Base-by-base conservation (phyloP, 2,888 invertebrate species). In the Stenurella melanura region DNA sequence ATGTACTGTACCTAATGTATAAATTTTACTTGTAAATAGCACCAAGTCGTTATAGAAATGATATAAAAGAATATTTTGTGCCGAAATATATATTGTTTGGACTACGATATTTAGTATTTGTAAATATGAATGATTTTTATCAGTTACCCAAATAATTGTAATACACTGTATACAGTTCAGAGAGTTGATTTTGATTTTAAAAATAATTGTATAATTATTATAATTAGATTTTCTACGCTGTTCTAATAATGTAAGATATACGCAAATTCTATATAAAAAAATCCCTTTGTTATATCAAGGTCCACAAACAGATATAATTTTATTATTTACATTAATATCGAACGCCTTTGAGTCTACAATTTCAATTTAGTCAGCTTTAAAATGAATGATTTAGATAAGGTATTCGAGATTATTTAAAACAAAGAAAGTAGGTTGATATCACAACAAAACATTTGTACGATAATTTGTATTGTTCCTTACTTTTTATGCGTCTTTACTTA, bases 141-240 rank as follows among this genome's bases (percentile, higher is more conserved):
- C 60, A 70, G 70, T 70, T 70, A 70, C 42, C 42, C 38, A 70
- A 21, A 64, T 64, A 64, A 70, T 70, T 70, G 86, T 86, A 85
- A 84, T 86, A 83, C 85, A 85, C 83, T 84, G 80, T 82, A 83
- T 86, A 87, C 86, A 87, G 87, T 87, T 87, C 85, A 85, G 83
- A 82, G 71, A 81, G 84, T 84, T 85, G 81, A 83, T 73, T 81
- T 83, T 74, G 58, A 76, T 74, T 77, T 60, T 19, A 69, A 76
- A 66, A 76, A 74, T 68, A 42, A 64, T 71, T 71, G 71, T 75
- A 74, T 71, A 50, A 74, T 70, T 70, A 73, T 73, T 81, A 83
- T 82, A 85, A 81, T 80, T 85, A 85, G 84, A 82, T 84, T 85
- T 85, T 85, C 81, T 85, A 84, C 83, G 84, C 83, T 81, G 81